Evolutionary conservation across 2,888 invertebrate genomes (phyloP), one percentile per base, ranked within the genome.

Genomic region (Amblyteles armatorius): DNA sequence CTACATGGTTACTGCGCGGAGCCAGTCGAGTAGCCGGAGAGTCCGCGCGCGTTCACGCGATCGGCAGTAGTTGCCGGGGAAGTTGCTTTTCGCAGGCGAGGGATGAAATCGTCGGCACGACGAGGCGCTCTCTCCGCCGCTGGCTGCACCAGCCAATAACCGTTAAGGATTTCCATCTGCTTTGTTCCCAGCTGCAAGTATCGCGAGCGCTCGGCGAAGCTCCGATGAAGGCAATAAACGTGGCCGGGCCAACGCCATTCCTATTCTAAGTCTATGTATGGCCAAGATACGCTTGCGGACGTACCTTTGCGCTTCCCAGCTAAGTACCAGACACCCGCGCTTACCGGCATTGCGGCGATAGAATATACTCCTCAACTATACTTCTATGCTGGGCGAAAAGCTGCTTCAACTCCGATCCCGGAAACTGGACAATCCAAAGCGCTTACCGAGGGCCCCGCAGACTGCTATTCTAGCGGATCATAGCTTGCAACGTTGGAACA

Each of bases 111-210:
- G 74, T 85, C 82, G 73, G 69, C 67, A 60, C 57, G 63, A 50
- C 48, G 29, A 63, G 76, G 52, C 48, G 77, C 85, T 68, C 78
- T 76, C 71, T 71, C 40, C 29, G 6, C 50, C 71, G 81, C 78
- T 57, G 74, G 79, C 63, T 48, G 76, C 84, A 86, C 79, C 80
- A 85, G 88, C 91, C 91, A 91, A 92, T 92, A 90, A 91, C 90
- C 90, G 90, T 91, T 91, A 92, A 91, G 91, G 89, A 92, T 91
- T 88, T 91, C 88, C 91, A 90, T 91, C 90, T 90, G 91, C 92
- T 92, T 91, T 92, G 91, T 92, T 90, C 89, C 86, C 89, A 86
- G 84, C 80, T 82, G 68, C 65, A 65, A 81, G 71, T 73, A 79
- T 67, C 44, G 76, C 57, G 82, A 85, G 55, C 73, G 84, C 83